Conservation (phyloP, 2,888 invertebrate species). For the Thera britannica region DNA sequence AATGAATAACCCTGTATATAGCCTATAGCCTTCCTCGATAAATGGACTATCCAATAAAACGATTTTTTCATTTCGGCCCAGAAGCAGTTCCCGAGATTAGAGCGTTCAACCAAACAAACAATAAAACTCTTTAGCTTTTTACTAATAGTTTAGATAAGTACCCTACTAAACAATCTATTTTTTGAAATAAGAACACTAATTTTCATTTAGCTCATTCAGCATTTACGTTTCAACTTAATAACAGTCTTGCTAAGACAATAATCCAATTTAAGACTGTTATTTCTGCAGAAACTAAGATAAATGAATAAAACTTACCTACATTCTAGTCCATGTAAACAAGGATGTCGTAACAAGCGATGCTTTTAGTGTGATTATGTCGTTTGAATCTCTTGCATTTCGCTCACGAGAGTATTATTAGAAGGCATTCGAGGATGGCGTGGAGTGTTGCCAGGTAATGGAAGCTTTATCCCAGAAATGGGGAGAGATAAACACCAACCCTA, state of each 20-base stretch:
- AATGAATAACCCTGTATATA: no score
- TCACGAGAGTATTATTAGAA: conserved; percentile 65
- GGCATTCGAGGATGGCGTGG: conserved; percentile 52
- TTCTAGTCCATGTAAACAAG: conserved; percentile 44
- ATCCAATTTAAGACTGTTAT: not conserved
- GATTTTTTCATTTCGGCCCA: no score
- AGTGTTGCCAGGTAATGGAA: conserved; percentile 29
- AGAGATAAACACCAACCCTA: not conserved
- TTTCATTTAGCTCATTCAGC: not conserved
- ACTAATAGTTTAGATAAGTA: no score
- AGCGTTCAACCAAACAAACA: no score
- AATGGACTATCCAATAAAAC: no score
- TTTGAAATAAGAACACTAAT: no score
- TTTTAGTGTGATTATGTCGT: conserved; percentile 79
- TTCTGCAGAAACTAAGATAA: not conserved
- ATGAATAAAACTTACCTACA: not conserved
- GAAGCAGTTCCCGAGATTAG: no score
- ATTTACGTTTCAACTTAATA: no score
- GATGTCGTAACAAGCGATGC: conserved; percentile 60
- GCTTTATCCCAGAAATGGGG: conserved; percentile 9
- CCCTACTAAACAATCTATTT: no score
- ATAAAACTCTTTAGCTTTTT: no score
- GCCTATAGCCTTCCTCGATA: no score
- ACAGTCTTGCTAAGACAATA: not conserved
- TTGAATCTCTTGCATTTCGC: conserved; percentile 64